Evolutionary conservation across 2,888 invertebrate species (phyloP), one percentile per base, ranked within the genome.

Genomic region (Melieria omissa): DNA sequence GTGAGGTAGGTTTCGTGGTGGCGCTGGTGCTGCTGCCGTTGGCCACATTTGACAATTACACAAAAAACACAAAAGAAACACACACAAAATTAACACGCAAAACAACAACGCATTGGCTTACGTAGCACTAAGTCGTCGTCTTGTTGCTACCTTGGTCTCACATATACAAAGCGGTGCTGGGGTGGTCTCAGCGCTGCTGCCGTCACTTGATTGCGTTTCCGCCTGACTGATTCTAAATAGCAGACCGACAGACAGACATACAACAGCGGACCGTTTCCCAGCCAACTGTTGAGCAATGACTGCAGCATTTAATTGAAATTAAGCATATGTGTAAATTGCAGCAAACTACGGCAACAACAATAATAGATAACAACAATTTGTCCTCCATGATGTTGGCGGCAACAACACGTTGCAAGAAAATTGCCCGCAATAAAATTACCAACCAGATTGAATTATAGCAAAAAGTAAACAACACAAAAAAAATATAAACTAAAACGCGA

Each of bases 321-420:
- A 73, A 75, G 63, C 65, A 72, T 72, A 72, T 75, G 75, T 75
- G 73, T 75, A 75, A 75, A 75, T 72, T 75, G 73, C 73, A 72
- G 73, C 70, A 72, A 72, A 29, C 29, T 71, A 72, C 65, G 65
- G 67, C 60, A 69, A 65, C 69, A 72, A 68, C 64, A 65, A 46
- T 46, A 65, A 69, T 44, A 70, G 44, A 29, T 29, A 46, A 42
- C 44, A 16, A n/a, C 54, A 54, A 69, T 54, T 62, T 69, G 69
- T 62, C 54, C 69, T 62, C 69, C 52, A 69, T 16, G 12, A 16
- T 41, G n/a, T 41, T 55, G 12, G 9, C 52, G n/a, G 62, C 62
- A 47, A 29, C 1, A 29, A 29, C 29, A 29, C 29, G 29, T 29
- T 29, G 29, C 29, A 29, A 29, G 29, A 29, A 29, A 29, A 29